Percentiles rank a stretch among this genome's conserved stretches.
These are phyloP conservation scores for Caenorhabditis wallacei DNA, from an alignment of 2,888 invertebrate genomes.

Conservation along the genomic window DNA sequence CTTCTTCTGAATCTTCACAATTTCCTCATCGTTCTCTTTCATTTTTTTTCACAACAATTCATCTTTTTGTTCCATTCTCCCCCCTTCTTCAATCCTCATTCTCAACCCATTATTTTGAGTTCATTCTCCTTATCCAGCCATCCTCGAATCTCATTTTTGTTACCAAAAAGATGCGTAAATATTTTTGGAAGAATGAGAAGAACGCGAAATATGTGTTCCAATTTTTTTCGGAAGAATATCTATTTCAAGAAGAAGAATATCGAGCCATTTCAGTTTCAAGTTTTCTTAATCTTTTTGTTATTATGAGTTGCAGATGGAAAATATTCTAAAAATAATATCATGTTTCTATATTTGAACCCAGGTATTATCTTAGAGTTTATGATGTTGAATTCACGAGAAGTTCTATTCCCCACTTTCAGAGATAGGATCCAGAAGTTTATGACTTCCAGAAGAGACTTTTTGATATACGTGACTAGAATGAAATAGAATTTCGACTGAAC, in stretches of 20 bases:
- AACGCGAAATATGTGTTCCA: conserved; percentile 26
- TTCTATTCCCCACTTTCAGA: no score
- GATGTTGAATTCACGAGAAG: no score
- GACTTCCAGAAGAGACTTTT: background rate
- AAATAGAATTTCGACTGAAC: background rate
- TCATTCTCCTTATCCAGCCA: conserved; percentile 33
- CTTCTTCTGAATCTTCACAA: background rate
- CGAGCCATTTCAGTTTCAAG: conserved; percentile 16
- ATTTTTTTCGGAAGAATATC: conserved; percentile 9
- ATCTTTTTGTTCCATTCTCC: conserved; percentile 21
- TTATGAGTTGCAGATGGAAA: background rate
- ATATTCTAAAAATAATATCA: background rate
- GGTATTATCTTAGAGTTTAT: no score
- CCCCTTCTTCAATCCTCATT: conserved; percentile 1
- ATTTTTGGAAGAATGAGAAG: conserved; percentile 34
- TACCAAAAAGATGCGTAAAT: conserved; percentile 43
- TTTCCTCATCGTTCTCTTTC: background rate
- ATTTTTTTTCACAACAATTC: conserved; percentile 28
- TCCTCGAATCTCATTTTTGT: conserved; percentile 45
- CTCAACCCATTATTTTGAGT: conserved; percentile 37
- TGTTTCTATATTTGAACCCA: no score
- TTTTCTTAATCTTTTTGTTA: conserved; percentile 19
- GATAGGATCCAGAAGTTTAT: no score
- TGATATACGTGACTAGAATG: background rate
- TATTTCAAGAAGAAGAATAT: conserved; percentile 11